phyloP scores from a whole-genome alignment of 30 jellyfish, hydroid and myxozoan species.

The Morbakka virulenta region DNA sequence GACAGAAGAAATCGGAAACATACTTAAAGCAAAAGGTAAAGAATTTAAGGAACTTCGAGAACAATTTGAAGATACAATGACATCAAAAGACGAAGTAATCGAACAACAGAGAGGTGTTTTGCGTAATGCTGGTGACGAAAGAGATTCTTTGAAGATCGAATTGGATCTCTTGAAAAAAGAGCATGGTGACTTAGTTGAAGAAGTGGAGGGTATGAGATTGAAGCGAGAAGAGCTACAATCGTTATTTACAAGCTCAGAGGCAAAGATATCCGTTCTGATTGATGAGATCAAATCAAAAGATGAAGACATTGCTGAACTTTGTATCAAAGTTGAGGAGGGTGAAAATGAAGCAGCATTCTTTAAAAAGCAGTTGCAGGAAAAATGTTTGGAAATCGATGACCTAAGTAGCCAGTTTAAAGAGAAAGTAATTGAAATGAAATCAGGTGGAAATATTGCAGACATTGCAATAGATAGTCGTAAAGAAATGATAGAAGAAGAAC shows the following conservation, averaged over 20 bases:
- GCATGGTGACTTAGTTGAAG: conserved; percentile 30
- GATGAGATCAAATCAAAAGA: background rate
- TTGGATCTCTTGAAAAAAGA: conserved; percentile 1
- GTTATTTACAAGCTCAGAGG: too few relatives aligned
- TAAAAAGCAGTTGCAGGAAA: background rate
- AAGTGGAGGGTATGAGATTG: conserved; percentile 16
- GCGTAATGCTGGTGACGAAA: conserved; percentile 16
- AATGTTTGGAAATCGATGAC: background rate
- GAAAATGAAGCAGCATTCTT: background rate
- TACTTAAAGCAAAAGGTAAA: conserved; percentile 49
- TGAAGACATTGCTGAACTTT: background rate
- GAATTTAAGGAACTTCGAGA: conserved; percentile 59
- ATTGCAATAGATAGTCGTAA: background rate
- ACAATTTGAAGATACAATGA: conserved; percentile 71
- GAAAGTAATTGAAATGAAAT: background rate
- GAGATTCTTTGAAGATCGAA: conserved; percentile 9
- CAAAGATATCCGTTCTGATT: too few relatives aligned
- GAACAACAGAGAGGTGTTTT: conserved; percentile 47
- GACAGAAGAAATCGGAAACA: conserved; percentile 65
- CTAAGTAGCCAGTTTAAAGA: background rate
- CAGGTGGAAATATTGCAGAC: background rate
- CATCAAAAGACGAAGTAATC: conserved; percentile 53
- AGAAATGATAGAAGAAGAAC: background rate
- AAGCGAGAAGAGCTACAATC: conserved; percentile 17
- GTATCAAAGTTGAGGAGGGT: background rate